These are phyloP conservation scores for Pseudopodoces humilis DNA, from an alignment of 2,113 vertebrate species.

Conservation along the genomic window DNA sequence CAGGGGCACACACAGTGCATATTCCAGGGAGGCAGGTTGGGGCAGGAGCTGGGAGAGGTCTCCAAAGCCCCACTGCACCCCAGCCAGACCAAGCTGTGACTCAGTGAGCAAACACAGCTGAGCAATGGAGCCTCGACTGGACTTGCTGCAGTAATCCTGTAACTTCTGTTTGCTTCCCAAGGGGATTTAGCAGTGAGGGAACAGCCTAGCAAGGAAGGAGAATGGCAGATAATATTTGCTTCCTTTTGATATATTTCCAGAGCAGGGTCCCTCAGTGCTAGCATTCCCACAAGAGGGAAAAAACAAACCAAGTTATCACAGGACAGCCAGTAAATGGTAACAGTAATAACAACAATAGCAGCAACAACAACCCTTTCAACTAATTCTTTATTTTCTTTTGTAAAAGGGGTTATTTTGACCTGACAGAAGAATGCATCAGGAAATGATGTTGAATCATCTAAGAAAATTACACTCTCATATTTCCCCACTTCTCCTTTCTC, in stretches of 20 bases:
- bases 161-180: not conserved
- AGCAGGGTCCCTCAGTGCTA: not conserved
- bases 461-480: not conserved
- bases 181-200: not conserved
- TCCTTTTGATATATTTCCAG: not conserved
- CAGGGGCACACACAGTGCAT: not conserved
- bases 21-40: constrained; percentile 5
- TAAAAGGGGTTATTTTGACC: not conserved
- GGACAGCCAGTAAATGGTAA: not conserved
- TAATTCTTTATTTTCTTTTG: not conserved
- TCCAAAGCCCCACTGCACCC: not conserved
- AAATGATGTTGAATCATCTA: not conserved
- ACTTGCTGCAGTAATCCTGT: not conserved
- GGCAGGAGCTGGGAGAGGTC: constrained; percentile 39
- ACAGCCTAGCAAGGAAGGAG: not conserved
- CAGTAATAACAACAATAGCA: not conserved
- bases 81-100: not conserved
- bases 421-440: not conserved
- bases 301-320: not conserved
- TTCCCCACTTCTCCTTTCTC: not conserved
- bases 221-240: not conserved
- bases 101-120: constrained; percentile 15
- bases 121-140: not conserved
- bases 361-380: not conserved
- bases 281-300: not conserved